These are phyloP conservation scores for Lasioglossum villosulum DNA, from an alignment of 2,888 invertebrate genomes.

Conservation along the genomic window DNA sequence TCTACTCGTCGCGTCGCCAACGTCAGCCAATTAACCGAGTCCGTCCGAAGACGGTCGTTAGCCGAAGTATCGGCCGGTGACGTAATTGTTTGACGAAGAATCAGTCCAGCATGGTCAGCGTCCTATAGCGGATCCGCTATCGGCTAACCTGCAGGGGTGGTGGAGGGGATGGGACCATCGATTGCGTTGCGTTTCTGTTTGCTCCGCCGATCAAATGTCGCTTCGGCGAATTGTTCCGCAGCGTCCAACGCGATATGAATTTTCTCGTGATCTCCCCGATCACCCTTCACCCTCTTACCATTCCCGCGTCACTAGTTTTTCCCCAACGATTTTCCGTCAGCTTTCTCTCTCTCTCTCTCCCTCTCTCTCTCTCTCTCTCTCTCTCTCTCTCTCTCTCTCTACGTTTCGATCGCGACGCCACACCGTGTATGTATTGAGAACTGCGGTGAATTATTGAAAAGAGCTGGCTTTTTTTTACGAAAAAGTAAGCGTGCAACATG, in stretches of 20 bases:
- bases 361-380: not conserved
- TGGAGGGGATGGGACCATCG: slow-evolving; percentile 45
- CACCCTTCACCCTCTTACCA: not conserved
- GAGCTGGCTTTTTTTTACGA: not conserved
- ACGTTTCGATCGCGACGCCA: not conserved
- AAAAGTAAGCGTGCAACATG: not conserved
- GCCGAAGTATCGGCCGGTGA: slow-evolving; percentile 43
- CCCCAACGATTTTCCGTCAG: not conserved
- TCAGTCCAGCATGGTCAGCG: slow-evolving; percentile 11
- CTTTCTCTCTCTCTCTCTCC: no score
- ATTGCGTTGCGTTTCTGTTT: slow-evolving; percentile 67
- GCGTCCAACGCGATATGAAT: slow-evolving; percentile 69
- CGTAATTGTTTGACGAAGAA: slow-evolving; percentile 69
- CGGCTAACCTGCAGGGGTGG: not conserved
- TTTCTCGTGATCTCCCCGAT: slow-evolving; percentile 56
- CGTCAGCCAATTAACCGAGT: slow-evolving; percentile 46
- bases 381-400: not conserved
- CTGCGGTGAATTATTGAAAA: not conserved
- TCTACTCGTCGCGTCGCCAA: slow-evolving; percentile 33
- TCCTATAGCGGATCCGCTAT: slow-evolving; percentile 18
- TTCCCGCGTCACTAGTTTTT: not conserved
- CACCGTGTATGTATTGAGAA: no score
- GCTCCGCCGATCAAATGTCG: slow-evolving; percentile 71
- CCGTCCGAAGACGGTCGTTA: slow-evolving; percentile 32
- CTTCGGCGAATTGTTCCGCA: slow-evolving; percentile 67